Conservation (phyloP, 1,140 invertebrate species). For the Drosophila cardini region DNA sequence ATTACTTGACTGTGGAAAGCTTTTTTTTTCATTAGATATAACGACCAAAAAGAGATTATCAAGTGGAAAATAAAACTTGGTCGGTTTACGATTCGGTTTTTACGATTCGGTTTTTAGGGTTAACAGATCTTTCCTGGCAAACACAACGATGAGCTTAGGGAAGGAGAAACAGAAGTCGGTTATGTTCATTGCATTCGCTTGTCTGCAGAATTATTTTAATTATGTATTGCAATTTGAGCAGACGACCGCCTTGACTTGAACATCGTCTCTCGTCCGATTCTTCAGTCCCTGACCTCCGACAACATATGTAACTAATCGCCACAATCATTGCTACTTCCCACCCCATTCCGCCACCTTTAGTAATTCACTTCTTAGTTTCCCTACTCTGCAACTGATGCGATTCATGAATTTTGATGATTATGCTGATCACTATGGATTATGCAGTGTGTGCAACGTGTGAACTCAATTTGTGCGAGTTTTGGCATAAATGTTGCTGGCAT, state of each 20-base stretch:
- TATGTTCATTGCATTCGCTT: conserved; percentile 59
- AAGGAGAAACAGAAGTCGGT: conserved; percentile 9
- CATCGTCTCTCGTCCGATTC: background rate
- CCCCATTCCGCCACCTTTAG: background rate
- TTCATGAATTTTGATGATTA: conserved; percentile 78
- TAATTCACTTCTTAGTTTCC: background rate
- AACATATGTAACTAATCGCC: conserved; percentile 67
- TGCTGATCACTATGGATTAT: conserved; percentile 61
- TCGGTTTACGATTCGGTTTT: conserved; percentile 10
- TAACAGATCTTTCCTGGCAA: conserved; percentile 12
- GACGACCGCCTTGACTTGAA: conserved; percentile 37
- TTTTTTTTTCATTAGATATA: too few relatives aligned
- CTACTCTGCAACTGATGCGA: conserved; percentile 25
- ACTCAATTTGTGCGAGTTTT: conserved; percentile 65
- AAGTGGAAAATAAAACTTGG: too few relatives aligned
- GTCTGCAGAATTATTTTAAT: conserved; percentile 66
- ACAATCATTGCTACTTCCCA: conserved; percentile 19
- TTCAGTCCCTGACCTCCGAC: conserved; percentile 20
- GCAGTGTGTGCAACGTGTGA: conserved; percentile 66
- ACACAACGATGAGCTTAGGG: background rate
- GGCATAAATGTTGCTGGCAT: background rate
- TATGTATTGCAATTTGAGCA: conserved; percentile 59
- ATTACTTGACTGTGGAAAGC: too few relatives aligned
- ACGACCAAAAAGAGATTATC: too few relatives aligned
- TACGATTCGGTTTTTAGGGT: conserved; percentile 13